Conservation (phyloP, 1,140 invertebrate genomes). For the Acromyrmex echinatior region DNA sequence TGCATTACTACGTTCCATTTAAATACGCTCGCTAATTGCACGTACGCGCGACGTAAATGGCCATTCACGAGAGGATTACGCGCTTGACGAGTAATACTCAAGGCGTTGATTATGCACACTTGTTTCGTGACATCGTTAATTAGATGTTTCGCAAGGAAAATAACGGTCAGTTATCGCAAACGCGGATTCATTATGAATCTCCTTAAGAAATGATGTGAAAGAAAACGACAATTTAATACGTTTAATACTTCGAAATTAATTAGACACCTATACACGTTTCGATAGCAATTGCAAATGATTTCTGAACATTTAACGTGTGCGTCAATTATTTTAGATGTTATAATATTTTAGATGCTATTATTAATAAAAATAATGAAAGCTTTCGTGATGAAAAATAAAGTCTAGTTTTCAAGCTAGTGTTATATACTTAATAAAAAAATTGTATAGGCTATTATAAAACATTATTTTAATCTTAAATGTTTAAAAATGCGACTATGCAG, state of each 20-base stretch:
- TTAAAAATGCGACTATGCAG: background rate
- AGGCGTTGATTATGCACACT: constrained; percentile 73
- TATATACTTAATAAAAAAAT: background rate
- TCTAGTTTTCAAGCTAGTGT: background rate
- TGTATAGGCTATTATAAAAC: background rate
- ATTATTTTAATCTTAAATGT: background rate
- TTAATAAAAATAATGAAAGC: background rate
- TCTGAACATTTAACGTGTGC: background rate
- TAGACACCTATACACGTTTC: background rate
- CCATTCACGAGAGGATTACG: constrained; percentile 72
- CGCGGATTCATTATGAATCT: constrained; percentile 9
- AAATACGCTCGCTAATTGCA: constrained; percentile 74
- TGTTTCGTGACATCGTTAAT: constrained; percentile 74
- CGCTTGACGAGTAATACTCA: constrained; percentile 64
- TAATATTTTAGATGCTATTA: background rate
- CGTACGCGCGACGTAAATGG: constrained; percentile 66
- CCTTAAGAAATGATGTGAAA: background rate
- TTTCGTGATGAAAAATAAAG: background rate
- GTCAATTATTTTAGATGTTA: background rate
- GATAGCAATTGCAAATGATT: background rate
- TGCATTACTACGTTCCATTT: constrained; percentile 64
- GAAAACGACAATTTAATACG: background rate
- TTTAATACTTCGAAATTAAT: background rate
- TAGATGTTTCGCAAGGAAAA: constrained; percentile 60
- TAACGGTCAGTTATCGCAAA: constrained; percentile 32